These are phyloP conservation scores for Sthenelais limicola DNA, from an alignment of 2,888 invertebrate species.

Conservation along the genomic window DNA sequence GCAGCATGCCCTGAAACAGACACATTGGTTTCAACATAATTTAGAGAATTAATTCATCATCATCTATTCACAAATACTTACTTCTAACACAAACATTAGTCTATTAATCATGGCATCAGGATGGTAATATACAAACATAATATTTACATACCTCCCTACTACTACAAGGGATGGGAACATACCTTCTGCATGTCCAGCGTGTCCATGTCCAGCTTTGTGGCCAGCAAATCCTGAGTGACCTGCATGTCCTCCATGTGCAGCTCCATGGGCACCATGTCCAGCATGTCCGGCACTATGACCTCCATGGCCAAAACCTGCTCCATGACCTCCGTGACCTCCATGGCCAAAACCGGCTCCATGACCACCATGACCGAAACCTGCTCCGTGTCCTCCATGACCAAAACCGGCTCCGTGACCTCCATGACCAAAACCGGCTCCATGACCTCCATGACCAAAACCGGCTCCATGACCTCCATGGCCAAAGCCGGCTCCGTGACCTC, in stretches of 20 bases:
- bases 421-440: too few relatives aligned
- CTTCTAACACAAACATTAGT: background rate
- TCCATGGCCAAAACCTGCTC: background rate
- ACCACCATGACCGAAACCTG: background rate
- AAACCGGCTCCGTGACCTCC: background rate
- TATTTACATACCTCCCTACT: too few relatives aligned
- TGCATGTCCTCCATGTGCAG: background rate
- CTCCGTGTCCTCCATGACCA: background rate
- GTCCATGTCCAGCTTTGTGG: constrained; percentile 1
- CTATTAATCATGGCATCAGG: background rate
- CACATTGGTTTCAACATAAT: background rate
- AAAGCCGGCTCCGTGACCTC: too few relatives aligned
- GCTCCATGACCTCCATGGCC: too few relatives aligned
- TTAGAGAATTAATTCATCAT: background rate
- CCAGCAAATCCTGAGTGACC: too few relatives aligned
- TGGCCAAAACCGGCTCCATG: constrained; percentile 16
- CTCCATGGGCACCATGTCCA: constrained; percentile 9
- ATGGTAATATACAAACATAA: background rate
- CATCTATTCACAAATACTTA: too few relatives aligned
- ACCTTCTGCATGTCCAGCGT: background rate
- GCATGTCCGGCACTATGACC: background rate
- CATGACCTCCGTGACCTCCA: constrained; percentile 18
- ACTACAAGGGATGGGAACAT: too few relatives aligned
- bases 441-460: too few relatives aligned
- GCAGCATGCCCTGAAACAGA: constrained; percentile 9